Percentiles rank a stretch among this genome's conserved stretches.
phyloP scores from a whole-genome alignment of 2,797 vertebrate species.

The Chaunax sp. region DNA sequence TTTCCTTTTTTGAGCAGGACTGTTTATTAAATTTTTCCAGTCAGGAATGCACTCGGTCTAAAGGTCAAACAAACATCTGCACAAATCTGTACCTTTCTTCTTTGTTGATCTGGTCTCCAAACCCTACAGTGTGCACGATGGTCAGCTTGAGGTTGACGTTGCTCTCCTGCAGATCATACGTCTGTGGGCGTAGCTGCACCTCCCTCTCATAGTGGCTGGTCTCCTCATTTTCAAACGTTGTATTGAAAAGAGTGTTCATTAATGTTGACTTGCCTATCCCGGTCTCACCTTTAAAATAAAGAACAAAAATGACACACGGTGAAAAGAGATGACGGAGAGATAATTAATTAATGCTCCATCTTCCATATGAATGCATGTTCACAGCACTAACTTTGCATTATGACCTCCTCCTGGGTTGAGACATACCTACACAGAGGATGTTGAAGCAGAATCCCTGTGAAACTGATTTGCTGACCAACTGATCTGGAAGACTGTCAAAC shows the following conservation, averaged over 20 bases:
- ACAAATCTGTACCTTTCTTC: conserved; percentile 89
- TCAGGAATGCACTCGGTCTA: neutral
- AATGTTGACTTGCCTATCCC: conserved; percentile 97
- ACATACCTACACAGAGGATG: conserved; percentile 97
- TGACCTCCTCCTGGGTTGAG: conserved; percentile 10
- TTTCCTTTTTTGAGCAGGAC: neutral
- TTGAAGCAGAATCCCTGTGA: conserved; percentile 97
- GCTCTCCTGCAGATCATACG: conserved; percentile 94
- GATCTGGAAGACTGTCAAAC: conserved; percentile 96
- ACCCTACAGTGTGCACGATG: conserved; percentile 94
- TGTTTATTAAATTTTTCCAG: neutral
- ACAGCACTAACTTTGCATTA: neutral
- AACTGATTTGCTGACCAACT: conserved; percentile 96
- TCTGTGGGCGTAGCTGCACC: conserved; percentile 87
- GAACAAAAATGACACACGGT: neutral
- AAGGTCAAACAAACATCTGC: neutral
- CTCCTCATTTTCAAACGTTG: conserved; percentile 93
- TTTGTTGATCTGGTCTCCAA: conserved; percentile 98
- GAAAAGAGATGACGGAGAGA: neutral
- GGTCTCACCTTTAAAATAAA: conserved; percentile 88
- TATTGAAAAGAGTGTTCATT: conserved; percentile 98
- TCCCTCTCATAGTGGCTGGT: conserved; percentile 89
- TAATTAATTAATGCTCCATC: neutral
- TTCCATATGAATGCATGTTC: neutral
- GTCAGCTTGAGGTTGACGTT: conserved; percentile 96